Base-by-base conservation (phyloP, 2,113 vertebrate genomes). In the Brachyhypopomus occidentalis region DNA sequence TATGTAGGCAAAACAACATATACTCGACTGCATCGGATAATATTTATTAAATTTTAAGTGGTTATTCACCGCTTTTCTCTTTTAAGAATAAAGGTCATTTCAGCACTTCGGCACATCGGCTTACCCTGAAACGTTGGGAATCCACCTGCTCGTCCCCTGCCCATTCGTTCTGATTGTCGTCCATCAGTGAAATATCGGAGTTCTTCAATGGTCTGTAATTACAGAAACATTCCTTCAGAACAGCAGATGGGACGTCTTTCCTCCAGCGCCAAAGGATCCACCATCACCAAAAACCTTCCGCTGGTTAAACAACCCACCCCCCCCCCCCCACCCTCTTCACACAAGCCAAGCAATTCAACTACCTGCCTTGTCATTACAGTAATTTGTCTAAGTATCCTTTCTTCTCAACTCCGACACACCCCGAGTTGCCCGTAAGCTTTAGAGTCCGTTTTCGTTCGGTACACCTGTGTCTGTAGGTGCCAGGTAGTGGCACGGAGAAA, bases 121-220 rank as follows among this genome's bases (percentile, higher is more conserved):
- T 95, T 90, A 99, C 98, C 94, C 93, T 94, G 89, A 97, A 98
- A 83, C 95, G 96, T 87, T 98, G 99, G 59, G 92, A 91, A 79
- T 97, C 95, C n/a, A 94, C 88, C 0, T 92, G 89, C 77, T 96
- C 96, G 25, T 98, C 97, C 0, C 98, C 96, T 0, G 92, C 96
- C 98, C 97, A 99, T 67, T 98, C 96, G 0, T 96, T 98, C 86
- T 96, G 97, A 84, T 92, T 93, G 91, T 97, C 96, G 2, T 99
- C 98, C 96, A 98, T 98, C 79, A 99, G 91, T 0, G 96, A 96
- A 55, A 96, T 94, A 0, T 99, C 97, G 0, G 96, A 89, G 81
- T 95, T 97, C 90, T 99, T 98, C 88, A 98, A 91, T 63, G 97
- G 97, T 92, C 98, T 99, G 89, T 48, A 83, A 82, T 58, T 45